Conservation (phyloP, 2,113 vertebrate species). For the Podilymbus podiceps region DNA sequence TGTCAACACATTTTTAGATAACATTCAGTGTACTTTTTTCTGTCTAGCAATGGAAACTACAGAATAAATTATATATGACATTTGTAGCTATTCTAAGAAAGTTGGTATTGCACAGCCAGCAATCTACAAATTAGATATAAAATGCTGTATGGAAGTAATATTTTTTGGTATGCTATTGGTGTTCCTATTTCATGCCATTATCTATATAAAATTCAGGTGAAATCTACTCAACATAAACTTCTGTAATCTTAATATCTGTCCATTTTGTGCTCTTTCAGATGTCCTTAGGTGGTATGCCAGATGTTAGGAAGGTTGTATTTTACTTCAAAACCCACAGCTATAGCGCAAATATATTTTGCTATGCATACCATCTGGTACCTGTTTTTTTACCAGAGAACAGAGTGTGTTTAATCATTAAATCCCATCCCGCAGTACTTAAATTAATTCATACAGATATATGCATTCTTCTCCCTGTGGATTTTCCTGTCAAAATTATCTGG, state of each 20-base stretch:
- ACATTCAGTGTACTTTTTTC: constrained; percentile 31
- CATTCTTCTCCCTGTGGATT: neutral
- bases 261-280: neutral
- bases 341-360: neutral
- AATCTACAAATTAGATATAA: constrained; percentile 26
- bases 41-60: constrained; percentile 63
- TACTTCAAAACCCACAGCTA: constrained; percentile 38
- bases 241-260: neutral
- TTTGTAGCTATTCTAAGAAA: constrained; percentile 56
- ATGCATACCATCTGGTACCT: constrained; percentile 1
- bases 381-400: constrained; percentile 14
- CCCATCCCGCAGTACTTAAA: neutral
- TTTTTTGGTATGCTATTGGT: neutral
- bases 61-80: constrained; percentile 70
- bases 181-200: neutral
- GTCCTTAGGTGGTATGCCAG: constrained; percentile 12
- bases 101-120: constrained; percentile 38
- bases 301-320: constrained; percentile 36
- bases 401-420: constrained; percentile 6
- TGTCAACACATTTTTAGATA: constrained; percentile 71
- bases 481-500: neutral
- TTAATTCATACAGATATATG: constrained; percentile 25
- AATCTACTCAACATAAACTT: neutral
- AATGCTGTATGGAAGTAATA: neutral
- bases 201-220: neutral